A percentile compares a stretch with the other conserved stretches of the same genome.
phyloP scores from a whole-genome alignment of 2,888 invertebrate species.

The Pterostichus madidus region DNA sequence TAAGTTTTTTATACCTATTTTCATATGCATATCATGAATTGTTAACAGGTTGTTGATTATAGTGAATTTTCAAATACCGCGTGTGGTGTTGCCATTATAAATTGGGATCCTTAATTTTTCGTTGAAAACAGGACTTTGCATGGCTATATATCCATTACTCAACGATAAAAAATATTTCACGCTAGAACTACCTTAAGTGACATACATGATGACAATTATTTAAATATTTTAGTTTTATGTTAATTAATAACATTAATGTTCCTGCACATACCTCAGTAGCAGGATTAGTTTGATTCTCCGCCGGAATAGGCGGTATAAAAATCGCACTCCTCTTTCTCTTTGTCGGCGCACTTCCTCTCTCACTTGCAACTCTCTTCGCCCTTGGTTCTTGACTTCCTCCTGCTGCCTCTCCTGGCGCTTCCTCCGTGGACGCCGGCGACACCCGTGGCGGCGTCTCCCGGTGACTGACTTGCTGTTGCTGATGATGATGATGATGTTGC shows the following conservation, averaged over 20 bases:
- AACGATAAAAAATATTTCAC: too few species aligned
- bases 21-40: too few species aligned
- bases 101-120: too few species aligned
- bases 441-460: constrained; percentile 68
- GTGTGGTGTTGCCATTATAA: too few species aligned
- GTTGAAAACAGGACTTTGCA: too few species aligned
- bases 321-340: constrained; percentile 90
- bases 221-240: too few species aligned
- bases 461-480: constrained; percentile 74
- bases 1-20: too few species aligned
- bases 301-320: constrained; percentile 90
- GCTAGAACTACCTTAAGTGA: too few species aligned
- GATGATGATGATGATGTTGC: constrained; percentile 71
- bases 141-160: too few species aligned
- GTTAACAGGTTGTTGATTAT: too few species aligned
- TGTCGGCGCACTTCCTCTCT: constrained; percentile 77
- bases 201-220: neutral
- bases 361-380: constrained; percentile 39
- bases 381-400: constrained; percentile 7
- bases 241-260: too few species aligned
- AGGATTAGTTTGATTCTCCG: constrained; percentile 86
- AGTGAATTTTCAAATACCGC: too few species aligned
- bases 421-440: constrained; percentile 69
- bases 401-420: neutral
- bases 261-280: constrained; percentile 87